Evolutionary conservation across 2,888 invertebrate species (phyloP).

Genomic region (Liopterus haemorrhoidalis): DNA sequence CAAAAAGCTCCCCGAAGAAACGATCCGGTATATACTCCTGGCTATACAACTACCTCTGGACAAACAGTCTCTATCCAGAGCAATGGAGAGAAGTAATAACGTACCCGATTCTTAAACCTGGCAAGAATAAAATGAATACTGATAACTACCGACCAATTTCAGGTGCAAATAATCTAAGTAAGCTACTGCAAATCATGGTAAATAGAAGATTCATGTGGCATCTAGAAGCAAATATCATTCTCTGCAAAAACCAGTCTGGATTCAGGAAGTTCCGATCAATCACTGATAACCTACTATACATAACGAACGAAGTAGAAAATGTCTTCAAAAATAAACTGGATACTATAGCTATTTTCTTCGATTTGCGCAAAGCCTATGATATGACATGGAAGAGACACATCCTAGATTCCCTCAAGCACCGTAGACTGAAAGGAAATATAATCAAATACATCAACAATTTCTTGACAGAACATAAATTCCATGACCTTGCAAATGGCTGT

Average conservation of each 20-base stretch:
- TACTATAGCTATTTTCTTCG: conserved; percentile 9
- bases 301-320: conserved; percentile 1
- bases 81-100: neutral
- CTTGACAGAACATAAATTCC: conserved; percentile 2
- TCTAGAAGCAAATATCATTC: neutral
- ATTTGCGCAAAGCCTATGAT: conserved; percentile 11
- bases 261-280: neutral
- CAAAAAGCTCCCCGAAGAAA: neutral
- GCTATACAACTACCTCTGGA: neutral
- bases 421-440: conserved; percentile 2
- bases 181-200: conserved; percentile 12
- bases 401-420: neutral
- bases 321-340: neutral
- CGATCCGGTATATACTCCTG: neutral
- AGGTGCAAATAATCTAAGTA: neutral
- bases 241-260: neutral
- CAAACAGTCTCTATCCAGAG: neutral
- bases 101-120: neutral
- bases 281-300: neutral
- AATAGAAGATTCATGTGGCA: conserved; percentile 4
- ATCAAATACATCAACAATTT: conserved; percentile 1
- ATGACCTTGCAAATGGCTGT: neutral
- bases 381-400: conserved; percentile 6
- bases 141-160: conserved; percentile 12
- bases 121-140: neutral